Evolutionary conservation across 2,797 vertebrate genomes (phyloP).

Genomic region (Ctenochaetus hawaiiensis): DNA sequence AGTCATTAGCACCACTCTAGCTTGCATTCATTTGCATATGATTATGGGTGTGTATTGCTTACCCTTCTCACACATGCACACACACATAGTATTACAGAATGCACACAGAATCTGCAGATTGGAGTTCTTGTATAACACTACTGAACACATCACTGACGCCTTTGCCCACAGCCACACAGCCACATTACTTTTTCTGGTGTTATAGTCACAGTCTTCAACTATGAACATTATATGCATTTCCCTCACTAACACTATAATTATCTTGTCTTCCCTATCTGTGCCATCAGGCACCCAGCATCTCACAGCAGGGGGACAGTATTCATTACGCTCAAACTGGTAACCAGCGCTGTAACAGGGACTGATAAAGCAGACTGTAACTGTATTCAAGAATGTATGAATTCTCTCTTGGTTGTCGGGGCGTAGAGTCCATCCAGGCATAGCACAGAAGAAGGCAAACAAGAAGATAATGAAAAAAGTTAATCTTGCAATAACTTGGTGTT

Average conservation of each 20-base stretch:
- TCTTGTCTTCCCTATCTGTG: slow-evolving; percentile 48
- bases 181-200: slow-evolving; percentile 26
- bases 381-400: slow-evolving; percentile 62
- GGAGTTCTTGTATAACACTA: slow-evolving; percentile 20
- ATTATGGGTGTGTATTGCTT: slow-evolving; percentile 47
- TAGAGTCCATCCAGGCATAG: slow-evolving; percentile 69
- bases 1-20: slow-evolving; percentile 63
- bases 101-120: slow-evolving; percentile 39
- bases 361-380: slow-evolving; percentile 58
- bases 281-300: slow-evolving; percentile 78
- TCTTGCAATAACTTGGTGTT: slow-evolving; percentile 79
- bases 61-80: slow-evolving; percentile 17
- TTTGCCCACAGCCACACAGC: slow-evolving; percentile 12
- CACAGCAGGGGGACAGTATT: slow-evolving; percentile 74
- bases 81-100: slow-evolving; percentile 10
- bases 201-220: slow-evolving; percentile 59
- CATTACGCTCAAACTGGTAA: slow-evolving; percentile 74
- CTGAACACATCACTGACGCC: slow-evolving; percentile 14
- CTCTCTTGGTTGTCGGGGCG: slow-evolving; percentile 64
- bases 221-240: slow-evolving; percentile 65
- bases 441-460: slow-evolving; percentile 74
- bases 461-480: slow-evolving; percentile 84
- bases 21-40: slow-evolving; percentile 71
- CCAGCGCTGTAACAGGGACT: slow-evolving; percentile 55
- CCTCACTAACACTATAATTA: slow-evolving; percentile 61